Base-by-base conservation (phyloP, 2,888 invertebrate genomes). In the Leucoma salicis region DNA sequence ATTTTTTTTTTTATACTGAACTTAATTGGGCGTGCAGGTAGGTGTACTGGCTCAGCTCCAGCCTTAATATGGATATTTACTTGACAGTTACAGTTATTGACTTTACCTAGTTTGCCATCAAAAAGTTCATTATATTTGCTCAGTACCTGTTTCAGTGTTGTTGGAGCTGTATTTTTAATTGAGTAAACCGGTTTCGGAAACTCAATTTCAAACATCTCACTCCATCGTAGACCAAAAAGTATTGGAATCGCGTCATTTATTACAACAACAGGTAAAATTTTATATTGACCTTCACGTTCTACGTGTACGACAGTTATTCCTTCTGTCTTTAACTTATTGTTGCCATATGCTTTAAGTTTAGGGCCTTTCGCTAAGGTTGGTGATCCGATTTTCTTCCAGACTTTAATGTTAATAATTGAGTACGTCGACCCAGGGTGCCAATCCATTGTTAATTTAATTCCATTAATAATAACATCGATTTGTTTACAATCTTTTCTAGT, bases 201-300 rank as follows among this genome's bases (percentile, higher is more conserved):
- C 6, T 16, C 43, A 41, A 47, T 40, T 12, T 14, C 28, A 24
- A 40, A 43, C 11, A 13, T 28, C 28, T 48, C 39, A 14, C 36
- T 44, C 38, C 35, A 48, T 6, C 41, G 41, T 16, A 48, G 27
- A 1, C 48, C 48, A 33, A 48, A 48, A 1, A 44, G 25, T 6
- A 16, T 16, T 16, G 16, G 16, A 6, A 4, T 16, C 3, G 16
- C 16, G 6, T 16, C 16, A 4, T 6, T 16, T 39, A 48, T 44
- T 3, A 48, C 44, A 1, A 44, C 31, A 8, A 34, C 40, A 5
- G 44, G 39, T 29, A 48, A 16, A 3, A 3, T 28, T 25, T 25
- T 25, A 10, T 25, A 2, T 25, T 25, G 25, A 6, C 25, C 33
- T 21, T 41, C 24, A 12, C 43, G 12, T 21, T 33, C 32, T 2